Percentiles rank a stretch among this genome's conserved stretches.
Evolutionary conservation across 2,797 vertebrate genomes (phyloP).

Genomic region (Cynodonichthys magdalenae): DNA sequence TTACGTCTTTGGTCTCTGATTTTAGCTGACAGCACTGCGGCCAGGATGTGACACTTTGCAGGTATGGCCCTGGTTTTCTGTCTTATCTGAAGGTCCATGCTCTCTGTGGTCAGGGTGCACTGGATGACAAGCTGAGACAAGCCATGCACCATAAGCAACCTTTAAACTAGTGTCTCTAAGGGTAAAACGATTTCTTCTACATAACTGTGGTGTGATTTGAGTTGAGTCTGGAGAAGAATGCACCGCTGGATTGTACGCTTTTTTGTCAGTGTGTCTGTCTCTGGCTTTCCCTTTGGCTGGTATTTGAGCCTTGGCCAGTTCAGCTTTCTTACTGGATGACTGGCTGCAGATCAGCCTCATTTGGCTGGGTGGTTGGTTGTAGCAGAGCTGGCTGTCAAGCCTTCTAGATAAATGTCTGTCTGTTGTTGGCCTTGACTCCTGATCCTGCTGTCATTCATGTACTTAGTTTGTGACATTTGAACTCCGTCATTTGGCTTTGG

Average conservation of each 20-base stretch:
- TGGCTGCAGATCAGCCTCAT: constrained; percentile 50
- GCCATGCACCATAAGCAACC: constrained; percentile 35
- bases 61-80: not conserved
- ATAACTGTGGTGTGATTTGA: constrained; percentile 47
- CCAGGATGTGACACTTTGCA: constrained; percentile 15
- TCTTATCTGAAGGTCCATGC: constrained; percentile 6
- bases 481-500: constrained; percentile 41
- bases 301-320: constrained; percentile 47
- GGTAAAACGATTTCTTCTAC: constrained; percentile 56
- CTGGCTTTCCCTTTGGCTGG: constrained; percentile 28
- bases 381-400: constrained; percentile 36
- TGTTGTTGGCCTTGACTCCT: constrained; percentile 44
- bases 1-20: constrained; percentile 48
- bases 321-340: constrained; percentile 36
- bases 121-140: constrained; percentile 29
- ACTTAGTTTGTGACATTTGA: constrained; percentile 52
- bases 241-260: constrained; percentile 26
- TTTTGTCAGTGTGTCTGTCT: constrained; percentile 36
- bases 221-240: constrained; percentile 41
- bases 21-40: constrained; percentile 28
- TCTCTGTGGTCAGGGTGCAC: constrained; percentile 16
- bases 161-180: constrained; percentile 49
- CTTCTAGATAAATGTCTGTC: constrained; percentile 48
- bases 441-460: constrained; percentile 36
- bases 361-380: constrained; percentile 47